Conservation (phyloP, 2,888 invertebrate genomes). For the Orthosia incerta region DNA sequence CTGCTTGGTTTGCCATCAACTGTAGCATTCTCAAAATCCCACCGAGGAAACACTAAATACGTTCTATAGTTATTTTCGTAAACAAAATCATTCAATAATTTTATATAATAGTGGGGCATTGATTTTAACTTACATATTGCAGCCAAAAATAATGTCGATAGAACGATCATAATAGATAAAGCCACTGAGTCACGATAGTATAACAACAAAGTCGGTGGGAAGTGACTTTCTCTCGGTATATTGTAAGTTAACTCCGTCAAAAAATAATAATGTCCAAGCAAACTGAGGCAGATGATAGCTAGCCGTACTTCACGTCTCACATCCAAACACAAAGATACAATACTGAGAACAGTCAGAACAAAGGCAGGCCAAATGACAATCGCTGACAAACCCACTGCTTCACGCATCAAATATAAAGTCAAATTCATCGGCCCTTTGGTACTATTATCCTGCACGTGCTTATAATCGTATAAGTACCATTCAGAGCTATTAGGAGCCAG, state of each 20-base stretch:
- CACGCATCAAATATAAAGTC: conserved; percentile 72
- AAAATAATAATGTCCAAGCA: conserved; percentile 71
- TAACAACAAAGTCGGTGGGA: conserved; percentile 70
- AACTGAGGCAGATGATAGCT: conserved; percentile 67
- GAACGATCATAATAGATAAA: conserved; percentile 62
- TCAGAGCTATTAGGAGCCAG: conserved; percentile 40
- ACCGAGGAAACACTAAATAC: conserved; percentile 68
- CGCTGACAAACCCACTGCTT: conserved; percentile 68
- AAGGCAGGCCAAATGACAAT: conserved; percentile 71
- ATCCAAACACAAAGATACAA: conserved; percentile 69
- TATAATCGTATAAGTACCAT: conserved; percentile 73
- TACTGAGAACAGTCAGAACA: conserved; percentile 67
- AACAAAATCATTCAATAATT: conserved; percentile 63
- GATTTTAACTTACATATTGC: conserved; percentile 58
- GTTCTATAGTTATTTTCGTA: conserved; percentile 56
- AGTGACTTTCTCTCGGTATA: conserved; percentile 65
- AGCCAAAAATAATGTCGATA: conserved; percentile 66
- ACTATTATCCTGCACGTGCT: conserved; percentile 40
- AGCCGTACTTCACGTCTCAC: conserved; percentile 66
- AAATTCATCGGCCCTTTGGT: conserved; percentile 63
- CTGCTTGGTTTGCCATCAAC: conserved; percentile 27
- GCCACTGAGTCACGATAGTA: conserved; percentile 72
- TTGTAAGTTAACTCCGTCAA: conserved; percentile 60
- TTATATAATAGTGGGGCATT: conserved; percentile 63
- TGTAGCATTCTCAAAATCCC: conserved; percentile 53